phyloP scores from a whole-genome alignment of 2,113 vertebrate species.

The Bagarius yarrelli region DNA sequence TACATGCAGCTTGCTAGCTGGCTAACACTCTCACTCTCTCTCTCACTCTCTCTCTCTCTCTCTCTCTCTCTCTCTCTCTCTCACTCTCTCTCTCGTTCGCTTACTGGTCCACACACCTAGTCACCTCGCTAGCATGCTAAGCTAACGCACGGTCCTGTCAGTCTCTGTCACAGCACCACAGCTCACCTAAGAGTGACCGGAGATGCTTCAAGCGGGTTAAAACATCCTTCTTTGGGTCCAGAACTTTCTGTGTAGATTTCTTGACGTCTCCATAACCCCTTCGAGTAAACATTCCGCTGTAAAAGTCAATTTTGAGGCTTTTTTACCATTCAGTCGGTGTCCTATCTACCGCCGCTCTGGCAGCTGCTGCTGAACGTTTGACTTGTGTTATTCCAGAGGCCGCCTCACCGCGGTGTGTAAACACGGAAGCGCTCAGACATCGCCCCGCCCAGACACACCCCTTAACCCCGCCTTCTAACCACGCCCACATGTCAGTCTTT shows the following conservation, averaged over 20 bases:
- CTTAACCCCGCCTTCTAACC: background rate
- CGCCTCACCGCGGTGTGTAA: slow-evolving; percentile 70
- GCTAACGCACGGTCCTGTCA: slow-evolving; percentile 23
- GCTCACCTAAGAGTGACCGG: slow-evolving; percentile 86
- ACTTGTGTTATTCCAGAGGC: slow-evolving; percentile 5
- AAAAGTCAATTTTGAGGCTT: slow-evolving; percentile 64
- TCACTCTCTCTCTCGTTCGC: too few species aligned
- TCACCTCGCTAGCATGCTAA: slow-evolving; percentile 27
- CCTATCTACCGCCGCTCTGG: slow-evolving; percentile 64
- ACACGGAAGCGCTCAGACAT: slow-evolving; percentile 73
- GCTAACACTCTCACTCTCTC: background rate
- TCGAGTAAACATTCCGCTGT: slow-evolving; percentile 90
- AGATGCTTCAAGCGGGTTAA: slow-evolving; percentile 94
- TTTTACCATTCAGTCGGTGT: slow-evolving; percentile 65
- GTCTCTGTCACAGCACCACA: slow-evolving; percentile 4
- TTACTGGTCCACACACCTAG: slow-evolving; percentile 15
- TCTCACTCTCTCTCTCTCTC: too few species aligned
- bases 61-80: background rate
- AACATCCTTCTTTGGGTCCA: slow-evolving; percentile 97
- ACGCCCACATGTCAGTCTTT: slow-evolving; percentile 17
- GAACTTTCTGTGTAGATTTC: slow-evolving; percentile 98
- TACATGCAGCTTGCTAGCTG: background rate
- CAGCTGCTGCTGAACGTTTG: slow-evolving; percentile 53
- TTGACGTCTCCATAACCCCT: slow-evolving; percentile 92
- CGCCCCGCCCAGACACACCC: slow-evolving; percentile 2